Evolutionary conservation across 1,140 invertebrate genomes (phyloP).

Genomic region (Melipona quadrifasciata): DNA sequence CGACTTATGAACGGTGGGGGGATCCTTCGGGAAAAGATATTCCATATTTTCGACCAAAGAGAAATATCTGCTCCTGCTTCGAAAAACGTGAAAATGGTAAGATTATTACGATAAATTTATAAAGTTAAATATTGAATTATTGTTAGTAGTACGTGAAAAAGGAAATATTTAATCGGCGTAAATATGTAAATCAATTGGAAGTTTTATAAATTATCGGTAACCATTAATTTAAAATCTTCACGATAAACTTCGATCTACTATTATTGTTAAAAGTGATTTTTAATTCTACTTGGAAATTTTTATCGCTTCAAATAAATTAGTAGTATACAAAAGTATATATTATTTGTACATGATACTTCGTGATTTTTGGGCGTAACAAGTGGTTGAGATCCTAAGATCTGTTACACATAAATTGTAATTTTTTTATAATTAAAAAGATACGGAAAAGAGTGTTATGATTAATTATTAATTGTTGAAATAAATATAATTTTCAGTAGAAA

Average conservation of each 20-base stretch:
- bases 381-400: neutral
- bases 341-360: neutral
- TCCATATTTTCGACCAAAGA: conserved; percentile 48
- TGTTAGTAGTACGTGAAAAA: neutral
- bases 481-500: neutral
- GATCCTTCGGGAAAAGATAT: conserved; percentile 36
- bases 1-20: conserved; percentile 47
- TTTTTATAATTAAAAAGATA: neutral
- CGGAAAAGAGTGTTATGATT: neutral
- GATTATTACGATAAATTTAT: neutral
- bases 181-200: neutral
- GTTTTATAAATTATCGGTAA: conserved; percentile 22
- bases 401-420: neutral
- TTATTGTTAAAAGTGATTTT: neutral
- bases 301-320: neutral
- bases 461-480: neutral
- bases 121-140: neutral
- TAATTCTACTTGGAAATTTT: neutral
- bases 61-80: conserved; percentile 57
- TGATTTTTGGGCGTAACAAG: conserved; percentile 11
- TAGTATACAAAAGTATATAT: conserved; percentile 17
- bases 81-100: conserved; percentile 74
- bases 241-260: neutral
- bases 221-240: neutral
- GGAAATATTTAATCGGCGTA: neutral